phyloP scores from a whole-genome alignment of 2,797 vertebrate species.

The Mycteria americana region DNA sequence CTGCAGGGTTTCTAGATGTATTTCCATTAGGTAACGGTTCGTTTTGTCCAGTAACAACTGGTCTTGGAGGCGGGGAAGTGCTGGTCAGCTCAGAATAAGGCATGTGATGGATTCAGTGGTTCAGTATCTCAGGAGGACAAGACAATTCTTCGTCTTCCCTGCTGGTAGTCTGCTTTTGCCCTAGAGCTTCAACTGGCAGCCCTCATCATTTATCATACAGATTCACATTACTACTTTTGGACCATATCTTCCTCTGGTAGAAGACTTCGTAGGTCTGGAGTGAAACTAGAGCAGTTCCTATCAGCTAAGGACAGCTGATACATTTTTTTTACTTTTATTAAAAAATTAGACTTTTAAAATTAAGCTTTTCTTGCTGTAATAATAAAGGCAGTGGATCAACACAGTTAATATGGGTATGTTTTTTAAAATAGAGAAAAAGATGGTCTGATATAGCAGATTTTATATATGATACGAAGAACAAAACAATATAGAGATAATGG shows the following conservation, averaged over 20 bases:
- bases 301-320: background rate
- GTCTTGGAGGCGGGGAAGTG: background rate
- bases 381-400: background rate
- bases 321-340: background rate
- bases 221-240: background rate
- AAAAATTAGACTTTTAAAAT: background rate
- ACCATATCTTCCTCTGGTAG: background rate
- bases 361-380: background rate
- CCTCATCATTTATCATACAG: background rate
- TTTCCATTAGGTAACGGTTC: background rate
- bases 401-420: background rate
- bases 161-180: background rate
- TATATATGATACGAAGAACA: background rate
- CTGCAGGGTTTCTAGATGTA: background rate
- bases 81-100: background rate
- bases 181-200: background rate
- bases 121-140: background rate
- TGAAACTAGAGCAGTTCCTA: background rate
- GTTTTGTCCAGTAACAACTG: background rate
- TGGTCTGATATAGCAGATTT: background rate
- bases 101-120: background rate
- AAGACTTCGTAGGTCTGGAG: background rate
- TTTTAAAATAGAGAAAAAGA: background rate
- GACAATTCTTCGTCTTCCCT: background rate
- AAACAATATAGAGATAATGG: background rate